A percentile compares a stretch with the other conserved stretches of the same genome.
Evolutionary conservation across 2,888 invertebrate species (phyloP).

Genomic region (Automeris io): DNA sequence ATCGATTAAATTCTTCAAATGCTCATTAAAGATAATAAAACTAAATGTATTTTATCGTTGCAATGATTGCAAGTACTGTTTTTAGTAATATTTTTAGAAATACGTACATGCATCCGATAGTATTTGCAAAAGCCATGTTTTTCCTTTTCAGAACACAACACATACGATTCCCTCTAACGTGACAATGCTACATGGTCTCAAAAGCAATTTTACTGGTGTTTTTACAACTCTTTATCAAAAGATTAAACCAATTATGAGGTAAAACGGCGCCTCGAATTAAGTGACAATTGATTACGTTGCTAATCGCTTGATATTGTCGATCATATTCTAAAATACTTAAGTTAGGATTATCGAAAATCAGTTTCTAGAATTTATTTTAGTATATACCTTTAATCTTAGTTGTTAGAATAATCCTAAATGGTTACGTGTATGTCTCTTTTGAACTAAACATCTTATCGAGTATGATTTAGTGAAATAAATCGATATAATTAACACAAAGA

Average conservation of each 20-base stretch:
- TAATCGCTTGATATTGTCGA: slow-evolving; percentile 2
- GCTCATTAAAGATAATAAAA: too few relatives aligned
- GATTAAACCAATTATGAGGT: background rate
- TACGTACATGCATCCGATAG: background rate
- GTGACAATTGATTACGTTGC: slow-evolving; percentile 7
- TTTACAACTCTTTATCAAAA: slow-evolving; percentile 3
- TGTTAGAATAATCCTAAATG: too few relatives aligned
- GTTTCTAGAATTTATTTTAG: background rate
- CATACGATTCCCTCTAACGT: background rate
- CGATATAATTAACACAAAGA: too few relatives aligned
- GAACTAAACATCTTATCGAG: too few relatives aligned
- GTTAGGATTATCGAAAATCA: background rate
- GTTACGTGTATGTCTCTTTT: too few relatives aligned
- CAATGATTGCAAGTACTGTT: too few relatives aligned
- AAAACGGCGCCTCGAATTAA: slow-evolving; percentile 4
- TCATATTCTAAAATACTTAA: background rate
- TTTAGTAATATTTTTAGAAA: too few relatives aligned
- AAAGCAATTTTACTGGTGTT: slow-evolving; percentile 1
- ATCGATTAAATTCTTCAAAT: too few relatives aligned
- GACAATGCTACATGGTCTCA: background rate
- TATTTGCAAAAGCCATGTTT: background rate
- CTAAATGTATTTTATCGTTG: too few relatives aligned
- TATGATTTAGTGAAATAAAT: too few relatives aligned
- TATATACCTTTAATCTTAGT: too few relatives aligned
- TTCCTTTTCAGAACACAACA: background rate